Evolutionary conservation across 1,140 invertebrate species (phyloP), one percentile per base, ranked within the genome.

Genomic region (Anastrepha ludens): DNA sequence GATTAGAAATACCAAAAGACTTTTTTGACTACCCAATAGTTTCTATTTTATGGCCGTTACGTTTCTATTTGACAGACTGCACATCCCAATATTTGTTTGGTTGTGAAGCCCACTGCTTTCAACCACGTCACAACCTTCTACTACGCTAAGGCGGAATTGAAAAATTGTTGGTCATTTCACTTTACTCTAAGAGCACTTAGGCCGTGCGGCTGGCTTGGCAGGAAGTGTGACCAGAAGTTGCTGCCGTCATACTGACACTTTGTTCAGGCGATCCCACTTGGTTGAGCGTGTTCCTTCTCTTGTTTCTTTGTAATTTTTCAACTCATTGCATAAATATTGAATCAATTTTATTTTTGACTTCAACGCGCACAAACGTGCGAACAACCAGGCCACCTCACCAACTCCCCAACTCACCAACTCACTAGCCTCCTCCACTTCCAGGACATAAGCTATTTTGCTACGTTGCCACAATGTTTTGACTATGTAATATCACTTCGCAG

Each of bases 321-420:
- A 58, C 74, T 81, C 74, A 81, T 81, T 81, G 74, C 74, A 81
- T 81, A 81, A 81, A 81, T 81, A 81, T 81, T 81, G 74, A 81
- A 81, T 81, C 74, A 81, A 81, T 81, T 81, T 58, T 55, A 29
- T 50, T 81, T 81, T 55, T 81, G 74, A 81, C 74, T 81, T 81
- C 74, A 29, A 11, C 2, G 74, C 74, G 8, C 50, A 50, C 74
- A 55, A 81, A 11, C 47, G 2, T 2, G 47, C 47, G 8, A 20
- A 81, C 74, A 13, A 20, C 6, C 47, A 81, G 74, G 7, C 29
- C 1, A 29, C 29, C 29, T 29, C 29, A 29, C 29, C 29, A 29
- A 29, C 29, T 29, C 29, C 29, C 29, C 29, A 29, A 29, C 29
- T 29, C 29, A 29, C 29, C 29, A 29, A 55, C 9, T 62, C 9